Conservation (phyloP, 1,140 invertebrate species). For the Aphaenogaster rudis region DNA sequence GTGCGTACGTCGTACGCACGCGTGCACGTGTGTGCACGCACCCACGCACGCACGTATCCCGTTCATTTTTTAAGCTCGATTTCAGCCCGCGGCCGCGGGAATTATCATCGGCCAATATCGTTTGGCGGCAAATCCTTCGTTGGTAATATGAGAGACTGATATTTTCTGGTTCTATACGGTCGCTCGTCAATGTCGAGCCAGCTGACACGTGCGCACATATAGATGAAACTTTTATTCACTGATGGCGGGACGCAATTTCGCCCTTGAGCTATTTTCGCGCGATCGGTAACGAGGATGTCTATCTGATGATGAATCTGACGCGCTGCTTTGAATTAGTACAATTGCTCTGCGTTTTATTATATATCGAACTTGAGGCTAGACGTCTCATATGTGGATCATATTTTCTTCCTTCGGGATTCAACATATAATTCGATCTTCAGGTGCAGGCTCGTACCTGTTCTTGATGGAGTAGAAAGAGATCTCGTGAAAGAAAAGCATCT, state of each 20-base stretch:
- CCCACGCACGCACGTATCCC: background rate
- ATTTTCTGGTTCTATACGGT: slow-evolving; percentile 34
- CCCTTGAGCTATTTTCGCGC: slow-evolving; percentile 60
- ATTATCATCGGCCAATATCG: slow-evolving; percentile 48
- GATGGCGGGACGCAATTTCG: slow-evolving; percentile 55
- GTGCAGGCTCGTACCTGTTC: slow-evolving; percentile 53
- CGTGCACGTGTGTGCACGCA: background rate
- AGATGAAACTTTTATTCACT: slow-evolving; percentile 58
- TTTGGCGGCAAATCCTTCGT: slow-evolving; percentile 32
- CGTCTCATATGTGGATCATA: background rate
- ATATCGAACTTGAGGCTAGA: background rate
- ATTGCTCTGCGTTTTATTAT: background rate
- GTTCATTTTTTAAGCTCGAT: slow-evolving; percentile 51
- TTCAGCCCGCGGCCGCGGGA: slow-evolving; percentile 22
- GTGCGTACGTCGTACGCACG: background rate
- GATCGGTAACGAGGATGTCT: slow-evolving; percentile 36
- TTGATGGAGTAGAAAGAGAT: slow-evolving; percentile 13
- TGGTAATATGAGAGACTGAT: slow-evolving; percentile 60
- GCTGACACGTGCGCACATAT: slow-evolving; percentile 42
- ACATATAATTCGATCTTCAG: slow-evolving; percentile 56
- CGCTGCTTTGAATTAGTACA: background rate
- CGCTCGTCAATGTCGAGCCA: slow-evolving; percentile 54
- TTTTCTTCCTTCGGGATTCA: slow-evolving; percentile 8
- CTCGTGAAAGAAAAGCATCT: slow-evolving; percentile 72
- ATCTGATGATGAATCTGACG: background rate